Base-by-base conservation (phyloP, 2,797 vertebrate genomes). In the Sus cebifrons region DNA sequence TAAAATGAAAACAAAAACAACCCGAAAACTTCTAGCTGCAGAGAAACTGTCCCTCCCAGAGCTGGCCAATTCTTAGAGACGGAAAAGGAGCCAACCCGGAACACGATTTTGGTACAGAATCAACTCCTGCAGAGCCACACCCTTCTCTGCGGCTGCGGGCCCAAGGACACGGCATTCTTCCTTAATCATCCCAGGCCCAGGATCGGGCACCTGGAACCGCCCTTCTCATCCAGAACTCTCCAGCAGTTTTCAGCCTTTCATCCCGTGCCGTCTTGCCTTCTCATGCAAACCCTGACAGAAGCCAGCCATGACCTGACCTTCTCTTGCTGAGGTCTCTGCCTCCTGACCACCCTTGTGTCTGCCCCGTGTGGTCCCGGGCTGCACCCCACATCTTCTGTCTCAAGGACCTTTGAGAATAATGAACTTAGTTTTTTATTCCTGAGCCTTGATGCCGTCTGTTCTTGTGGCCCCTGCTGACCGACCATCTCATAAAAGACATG, bases 321-420 rank as follows among this genome's bases (percentile, higher is more conserved):
- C 58, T 52, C 27, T 75, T 1, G 4, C 27, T 27, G 71, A 23
- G 60, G 29, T 52, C 21, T 27, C 74, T 20, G 68, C 67, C 40
- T 25, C 58, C 29, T 7, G 67, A 12, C 81, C 62, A 32, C 32
- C 54, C 32, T 1, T 6, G 32, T 14, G 32, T 9, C 78, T 67
- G 62, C 49, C 36, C 29, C 29, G 21, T 0, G 3, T 17, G 78
- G 6, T 16, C 60, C 36, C 9, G 3, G 2, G 5, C 20, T 21
- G 58, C 44, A 4, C 0, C 17, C 29, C 2, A 0, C 14, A 2
- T 4, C 64, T 10, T 10, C 18, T 29, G n/a, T 54, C 25, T 29
- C 54, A 6, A 75, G 49, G 52, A 56, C 52, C 68, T 23, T 18
- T 21, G 29, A 36, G 7, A 18, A 23, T n/a, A 54, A 81, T 0